Percentiles rank a stretch among this genome's conserved stretches.
These are phyloP conservation scores for Plagodis dolabraria DNA, from an alignment of 2,888 invertebrate species.

Conservation along the genomic window DNA sequence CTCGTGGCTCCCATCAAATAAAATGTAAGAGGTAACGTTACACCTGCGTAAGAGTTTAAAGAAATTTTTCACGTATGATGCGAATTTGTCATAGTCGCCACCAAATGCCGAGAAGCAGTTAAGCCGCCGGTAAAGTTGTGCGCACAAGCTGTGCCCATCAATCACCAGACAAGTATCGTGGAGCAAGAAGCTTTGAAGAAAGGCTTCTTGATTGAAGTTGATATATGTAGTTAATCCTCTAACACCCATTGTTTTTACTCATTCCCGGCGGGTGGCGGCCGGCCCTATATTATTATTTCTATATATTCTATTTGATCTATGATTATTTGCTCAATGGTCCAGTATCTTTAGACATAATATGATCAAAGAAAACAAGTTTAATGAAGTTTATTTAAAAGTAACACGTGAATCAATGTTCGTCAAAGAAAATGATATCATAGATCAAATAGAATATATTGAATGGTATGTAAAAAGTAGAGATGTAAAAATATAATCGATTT, in stretches of 20 bases:
- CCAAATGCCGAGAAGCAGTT: constrained; percentile 90
- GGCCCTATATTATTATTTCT: no score
- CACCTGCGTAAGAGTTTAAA: constrained; percentile 89
- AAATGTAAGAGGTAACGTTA: constrained; percentile 88
- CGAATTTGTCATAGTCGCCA: constrained; percentile 93
- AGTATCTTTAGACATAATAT: no score
- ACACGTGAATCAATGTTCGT: no score
- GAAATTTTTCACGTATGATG: constrained; percentile 86
- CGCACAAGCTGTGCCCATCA: constrained; percentile 92
- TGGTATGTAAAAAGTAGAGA: no score
- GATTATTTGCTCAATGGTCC: no score
- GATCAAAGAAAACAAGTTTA: no score
- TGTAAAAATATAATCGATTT: no score
- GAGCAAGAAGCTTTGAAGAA: constrained; percentile 86
- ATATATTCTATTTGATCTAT: no score
- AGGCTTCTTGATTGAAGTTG: constrained; percentile 86
- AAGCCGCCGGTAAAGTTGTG: constrained; percentile 87
- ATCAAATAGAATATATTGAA: no score
- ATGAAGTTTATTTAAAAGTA: no score
- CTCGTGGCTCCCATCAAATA: constrained; percentile 93
- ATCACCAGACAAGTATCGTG: constrained; percentile 89
- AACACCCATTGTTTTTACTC: constrained; percentile 88
- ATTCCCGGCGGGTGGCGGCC: no score
- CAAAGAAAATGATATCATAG: no score
- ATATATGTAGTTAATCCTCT: constrained; percentile 93